Conservation (phyloP, 2,888 invertebrate species). For the Agrilus biguttatus region DNA sequence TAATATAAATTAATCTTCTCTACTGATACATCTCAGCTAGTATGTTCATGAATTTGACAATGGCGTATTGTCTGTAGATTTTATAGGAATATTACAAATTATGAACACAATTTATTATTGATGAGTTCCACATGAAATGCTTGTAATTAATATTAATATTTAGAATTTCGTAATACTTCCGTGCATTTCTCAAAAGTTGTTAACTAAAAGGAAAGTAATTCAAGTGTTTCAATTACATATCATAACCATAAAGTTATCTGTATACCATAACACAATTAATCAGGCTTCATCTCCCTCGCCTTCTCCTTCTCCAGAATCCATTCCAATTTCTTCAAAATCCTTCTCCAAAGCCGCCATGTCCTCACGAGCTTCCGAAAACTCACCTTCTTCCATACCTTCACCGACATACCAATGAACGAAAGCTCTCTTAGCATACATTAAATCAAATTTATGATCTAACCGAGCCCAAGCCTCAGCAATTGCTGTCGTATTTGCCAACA, state of each 20-base stretch:
- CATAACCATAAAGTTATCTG: no score
- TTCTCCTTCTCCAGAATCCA: slow-evolving; percentile 40
- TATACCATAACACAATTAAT: no score
- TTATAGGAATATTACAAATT: no score
- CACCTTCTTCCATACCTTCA: slow-evolving; percentile 68
- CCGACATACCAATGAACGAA: slow-evolving; percentile 68
- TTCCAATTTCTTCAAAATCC: slow-evolving; percentile 57
- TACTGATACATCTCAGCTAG: no score
- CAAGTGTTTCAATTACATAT: no score
- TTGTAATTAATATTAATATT: no score
- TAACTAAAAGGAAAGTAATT: no score
- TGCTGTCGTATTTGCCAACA: slow-evolving; percentile 53
- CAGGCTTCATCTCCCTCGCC: slow-evolving; percentile 28
- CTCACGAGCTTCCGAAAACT: slow-evolving; percentile 64
- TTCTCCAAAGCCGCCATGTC: slow-evolving; percentile 56
- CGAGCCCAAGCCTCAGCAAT: slow-evolving; percentile 54
- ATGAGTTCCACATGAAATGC: no score
- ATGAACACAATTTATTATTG: no score
- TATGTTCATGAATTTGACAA: not conserved
- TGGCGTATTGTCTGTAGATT: no score
- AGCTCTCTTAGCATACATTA: slow-evolving; percentile 54
- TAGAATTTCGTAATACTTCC: no score
- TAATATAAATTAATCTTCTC: not conserved
- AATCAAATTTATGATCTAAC: slow-evolving; percentile 51
- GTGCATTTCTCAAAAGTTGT: no score